A percentile compares a stretch with the other conserved stretches of the same genome.
These are phyloP conservation scores for Chymomyza procnemis DNA, from an alignment of 2,888 invertebrate genomes.

Conservation along the genomic window DNA sequence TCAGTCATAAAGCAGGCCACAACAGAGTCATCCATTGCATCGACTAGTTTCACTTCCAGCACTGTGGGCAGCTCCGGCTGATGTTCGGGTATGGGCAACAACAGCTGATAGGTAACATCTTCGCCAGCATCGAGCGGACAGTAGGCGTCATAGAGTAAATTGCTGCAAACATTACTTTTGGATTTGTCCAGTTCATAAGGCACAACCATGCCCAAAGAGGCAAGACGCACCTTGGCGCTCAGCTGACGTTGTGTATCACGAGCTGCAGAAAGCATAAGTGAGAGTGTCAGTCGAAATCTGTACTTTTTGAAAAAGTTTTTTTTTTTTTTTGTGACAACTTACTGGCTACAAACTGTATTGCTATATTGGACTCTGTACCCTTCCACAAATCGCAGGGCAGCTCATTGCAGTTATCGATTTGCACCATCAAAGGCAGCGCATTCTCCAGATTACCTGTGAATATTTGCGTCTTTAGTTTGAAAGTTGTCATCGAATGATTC, in stretches of 20 bases:
- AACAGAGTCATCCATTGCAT: constrained; percentile 44
- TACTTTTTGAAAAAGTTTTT: neutral
- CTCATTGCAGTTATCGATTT: constrained; percentile 59
- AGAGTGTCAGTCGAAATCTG: neutral
- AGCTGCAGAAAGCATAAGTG: constrained; percentile 43
- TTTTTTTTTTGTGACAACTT: constrained; percentile 31
- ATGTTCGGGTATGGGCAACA: constrained; percentile 58
- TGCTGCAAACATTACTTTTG: constrained; percentile 69
- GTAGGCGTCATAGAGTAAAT: constrained; percentile 71
- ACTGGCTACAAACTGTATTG: constrained; percentile 73
- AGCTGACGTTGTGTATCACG: constrained; percentile 54
- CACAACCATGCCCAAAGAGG: constrained; percentile 59
- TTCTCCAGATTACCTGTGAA: too few relatives aligned
- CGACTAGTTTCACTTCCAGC: constrained; percentile 63
- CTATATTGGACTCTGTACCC: constrained; percentile 54
- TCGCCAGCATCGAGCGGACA: constrained; percentile 76
- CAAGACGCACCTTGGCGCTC: constrained; percentile 50
- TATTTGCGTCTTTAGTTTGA: too few relatives aligned
- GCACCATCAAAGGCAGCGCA: constrained; percentile 61
- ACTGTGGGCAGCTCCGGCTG: constrained; percentile 71
- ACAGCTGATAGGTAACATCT: constrained; percentile 74
- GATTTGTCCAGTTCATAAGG: constrained; percentile 54
- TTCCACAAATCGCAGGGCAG: constrained; percentile 66
- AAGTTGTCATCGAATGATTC: neutral
- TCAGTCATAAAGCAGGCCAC: constrained; percentile 71